Conservation (phyloP, 2,113 vertebrate species). For the Podiceps cristatus region DNA sequence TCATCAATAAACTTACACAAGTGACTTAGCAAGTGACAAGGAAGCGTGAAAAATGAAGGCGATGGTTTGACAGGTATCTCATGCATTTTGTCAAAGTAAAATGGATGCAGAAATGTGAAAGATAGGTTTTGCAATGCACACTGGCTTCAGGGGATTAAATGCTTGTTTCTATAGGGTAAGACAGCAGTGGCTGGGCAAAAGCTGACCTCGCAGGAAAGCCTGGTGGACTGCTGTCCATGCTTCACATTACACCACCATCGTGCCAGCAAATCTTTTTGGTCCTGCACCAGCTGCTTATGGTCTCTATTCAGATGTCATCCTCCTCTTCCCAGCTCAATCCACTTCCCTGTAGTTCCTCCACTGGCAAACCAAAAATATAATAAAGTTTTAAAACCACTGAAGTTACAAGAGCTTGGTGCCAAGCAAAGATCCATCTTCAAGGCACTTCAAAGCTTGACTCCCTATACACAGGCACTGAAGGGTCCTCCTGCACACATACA, state of each 20-base stretch:
- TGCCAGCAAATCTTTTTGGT: accelerated
- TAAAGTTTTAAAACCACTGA: neutral
- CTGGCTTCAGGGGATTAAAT: neutral
- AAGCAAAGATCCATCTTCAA: neutral
- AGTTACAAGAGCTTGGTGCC: neutral
- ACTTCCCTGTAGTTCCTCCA: neutral
- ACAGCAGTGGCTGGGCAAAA: neutral
- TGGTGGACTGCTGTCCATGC: neutral
- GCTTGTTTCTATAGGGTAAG: neutral
- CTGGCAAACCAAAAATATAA: neutral
- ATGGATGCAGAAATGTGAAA: neutral
- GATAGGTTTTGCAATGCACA: accelerated
- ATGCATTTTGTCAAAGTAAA: neutral
- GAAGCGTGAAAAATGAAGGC: neutral
- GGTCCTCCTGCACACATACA: neutral
- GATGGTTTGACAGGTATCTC: neutral
- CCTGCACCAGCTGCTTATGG: neutral
- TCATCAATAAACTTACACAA: neutral
- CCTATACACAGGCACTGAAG: accelerated
- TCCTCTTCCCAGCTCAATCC: neutral
- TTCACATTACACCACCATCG: neutral
- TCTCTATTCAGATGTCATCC: neutral
- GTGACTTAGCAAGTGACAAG: neutral
- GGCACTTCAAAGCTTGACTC: neutral
- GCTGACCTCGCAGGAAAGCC: neutral